Conservation (phyloP, 2,113 vertebrate genomes). For the western clawed frog (Xenopus tropicalis) region UCB_Xtro_10.0 CM004449.2:114774001-114774500, state of each 20-base stretch:
- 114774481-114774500: slow-evolving; percentile 53
- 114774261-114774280: slow-evolving; percentile 20
- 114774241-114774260: slow-evolving; percentile 4
- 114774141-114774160: slow-evolving; percentile 8
- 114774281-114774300: slow-evolving; percentile 32
- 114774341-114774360: slow-evolving; percentile 46
- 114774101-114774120: neutral
- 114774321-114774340: slow-evolving; percentile 45
- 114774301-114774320: slow-evolving; percentile 39
- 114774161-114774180: neutral
- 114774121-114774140: slow-evolving; percentile 13
- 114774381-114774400: slow-evolving; percentile 27
- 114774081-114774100: neutral
- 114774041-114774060: slow-evolving; percentile 1
- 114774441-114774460: slow-evolving; percentile 45
- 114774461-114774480: slow-evolving; percentile 59
- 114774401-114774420: slow-evolving; percentile 31
- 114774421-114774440: slow-evolving; percentile 35
- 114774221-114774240: neutral
- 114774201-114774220: neutral
- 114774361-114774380: slow-evolving; percentile 24
- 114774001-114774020: slow-evolving; percentile 18
- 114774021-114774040: neutral
- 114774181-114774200: neutral
- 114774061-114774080: neutral